A percentile compares a stretch with the other conserved stretches of the same genome.
Conservation (phyloP, 37 sponge, comb jelly and placozoan genomes). For the Theonella swinhoei region DNA sequence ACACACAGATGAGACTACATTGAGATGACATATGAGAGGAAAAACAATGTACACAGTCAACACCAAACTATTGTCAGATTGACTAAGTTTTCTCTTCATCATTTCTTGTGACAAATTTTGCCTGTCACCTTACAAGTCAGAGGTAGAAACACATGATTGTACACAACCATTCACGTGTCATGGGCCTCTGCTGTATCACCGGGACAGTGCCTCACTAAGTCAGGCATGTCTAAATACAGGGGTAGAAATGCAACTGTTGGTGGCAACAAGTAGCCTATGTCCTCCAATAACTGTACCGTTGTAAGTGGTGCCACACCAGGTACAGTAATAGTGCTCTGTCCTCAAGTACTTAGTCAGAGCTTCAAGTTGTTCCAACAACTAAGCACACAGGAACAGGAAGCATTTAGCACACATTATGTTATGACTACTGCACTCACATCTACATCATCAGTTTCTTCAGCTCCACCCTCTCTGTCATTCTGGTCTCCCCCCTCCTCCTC, state of each 20-base stretch:
- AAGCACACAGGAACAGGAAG: not conserved
- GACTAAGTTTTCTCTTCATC: too few species aligned
- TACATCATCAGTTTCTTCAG: not conserved
- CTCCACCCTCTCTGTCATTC: not conserved
- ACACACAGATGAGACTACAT: slow-evolving; percentile 59
- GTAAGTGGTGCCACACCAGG: slow-evolving; percentile 84
- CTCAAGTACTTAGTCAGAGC: slow-evolving; percentile 58
- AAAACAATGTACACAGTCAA: not conserved
- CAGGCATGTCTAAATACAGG: slow-evolving; percentile 17
- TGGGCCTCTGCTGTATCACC: slow-evolving; percentile 43
- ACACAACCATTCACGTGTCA: not conserved
- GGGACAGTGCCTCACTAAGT: slow-evolving; percentile 37
- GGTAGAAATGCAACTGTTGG: too few species aligned
- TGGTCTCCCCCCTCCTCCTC: slow-evolving; percentile 10
- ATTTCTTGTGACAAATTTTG: too few species aligned
- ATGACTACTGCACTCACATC: not conserved
- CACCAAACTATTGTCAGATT: not conserved
- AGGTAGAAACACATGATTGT: too few species aligned
- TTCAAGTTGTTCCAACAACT: slow-evolving; percentile 26
- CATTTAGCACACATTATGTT: not conserved
- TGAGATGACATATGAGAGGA: slow-evolving; percentile 19
- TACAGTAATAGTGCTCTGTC: slow-evolving; percentile 65
- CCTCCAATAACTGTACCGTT: too few species aligned
- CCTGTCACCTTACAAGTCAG: too few species aligned
- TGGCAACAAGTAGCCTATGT: too few species aligned